A percentile compares a stretch with the other conserved stretches of the same genome.
Conservation (phyloP, 2,113 vertebrate genomes). For the Hemicordylus capensis region DNA sequence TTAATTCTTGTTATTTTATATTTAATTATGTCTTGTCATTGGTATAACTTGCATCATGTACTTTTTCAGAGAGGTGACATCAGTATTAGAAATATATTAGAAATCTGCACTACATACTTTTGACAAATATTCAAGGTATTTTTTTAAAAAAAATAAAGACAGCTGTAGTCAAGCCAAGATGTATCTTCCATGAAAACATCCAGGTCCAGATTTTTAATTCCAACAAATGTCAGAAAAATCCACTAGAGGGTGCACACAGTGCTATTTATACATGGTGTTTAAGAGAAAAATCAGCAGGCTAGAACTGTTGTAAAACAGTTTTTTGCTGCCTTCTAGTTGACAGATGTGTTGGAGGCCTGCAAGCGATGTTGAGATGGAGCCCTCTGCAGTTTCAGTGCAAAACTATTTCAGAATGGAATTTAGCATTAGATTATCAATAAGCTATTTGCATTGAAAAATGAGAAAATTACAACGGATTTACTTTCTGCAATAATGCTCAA, state of each 20-base stretch:
- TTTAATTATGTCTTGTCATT: no score
- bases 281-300: not conserved
- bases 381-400: not conserved
- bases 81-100: no score
- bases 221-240: not conserved
- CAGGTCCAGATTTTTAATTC: not conserved
- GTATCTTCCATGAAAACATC: not conserved
- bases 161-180: no score
- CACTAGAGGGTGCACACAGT: slow-evolving; percentile 3
- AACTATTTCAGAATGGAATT: not conserved
- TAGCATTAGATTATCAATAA: not conserved
- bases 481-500: not conserved
- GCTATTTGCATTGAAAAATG: no score
- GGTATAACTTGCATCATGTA: no score
- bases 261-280: not conserved
- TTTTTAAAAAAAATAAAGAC: no score
- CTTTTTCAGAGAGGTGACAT: no score
- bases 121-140: no score
- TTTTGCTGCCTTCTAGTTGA: not conserved
- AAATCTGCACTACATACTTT: no score
- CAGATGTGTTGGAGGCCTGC: not conserved
- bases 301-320: not conserved
- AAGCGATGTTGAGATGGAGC: no score
- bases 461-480: not conserved
- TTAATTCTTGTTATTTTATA: no score